Base-by-base conservation (phyloP, 2,797 vertebrate genomes). In the Protonibea diacanthus region DNA sequence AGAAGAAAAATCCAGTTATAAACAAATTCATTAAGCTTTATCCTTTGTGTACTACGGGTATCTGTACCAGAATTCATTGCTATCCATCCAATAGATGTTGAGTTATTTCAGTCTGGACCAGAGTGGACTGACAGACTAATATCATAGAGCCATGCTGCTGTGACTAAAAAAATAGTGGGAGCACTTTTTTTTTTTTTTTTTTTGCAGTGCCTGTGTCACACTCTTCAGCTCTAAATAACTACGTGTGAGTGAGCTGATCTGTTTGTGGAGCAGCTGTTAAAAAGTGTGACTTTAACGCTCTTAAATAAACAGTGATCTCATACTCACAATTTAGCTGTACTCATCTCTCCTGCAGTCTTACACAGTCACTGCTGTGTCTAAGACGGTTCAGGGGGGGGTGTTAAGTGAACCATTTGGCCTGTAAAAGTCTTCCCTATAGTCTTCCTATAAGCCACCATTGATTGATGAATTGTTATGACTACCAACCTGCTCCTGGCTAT, bases 331-430 rank as follows among this genome's bases (percentile, higher is more conserved):
- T 51, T 20, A 25, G 45, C 40, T 5, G 15, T 53, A 68, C 48
- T 42, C 53, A 20, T 55, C 33, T 67, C 53, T 27, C 9, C 38
- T 69, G 6, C 62, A 23, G 61, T 1, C n/a, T 59, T 27, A 9
- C 33, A 38, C 33, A 67, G 71, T 47, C 17, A 27, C 17, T 38
- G 55, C 57, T 58, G 52, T 66, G 38, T 64, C 11, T 9, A 9
- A 38, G 8, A 9, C 2, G 33, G 33, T 38, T 71, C 29, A 23
- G 13, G 12, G 27, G 12, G 27, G 44, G 33, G 25, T 66, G 53
- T 76, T 66, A 81, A 82, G 47, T 65, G 78, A 85, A 68, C 40
- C 73, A 49, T 78, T 85, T 80, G 56, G 51, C 21, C 56, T 53
- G 55, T 59, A 4, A 67, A 78, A 58, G 21, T 74, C 45, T 49